Evolutionary conservation across 2,888 invertebrate species (phyloP), one percentile per base, ranked within the genome.

Genomic region (Argyresthia goedartella): DNA sequence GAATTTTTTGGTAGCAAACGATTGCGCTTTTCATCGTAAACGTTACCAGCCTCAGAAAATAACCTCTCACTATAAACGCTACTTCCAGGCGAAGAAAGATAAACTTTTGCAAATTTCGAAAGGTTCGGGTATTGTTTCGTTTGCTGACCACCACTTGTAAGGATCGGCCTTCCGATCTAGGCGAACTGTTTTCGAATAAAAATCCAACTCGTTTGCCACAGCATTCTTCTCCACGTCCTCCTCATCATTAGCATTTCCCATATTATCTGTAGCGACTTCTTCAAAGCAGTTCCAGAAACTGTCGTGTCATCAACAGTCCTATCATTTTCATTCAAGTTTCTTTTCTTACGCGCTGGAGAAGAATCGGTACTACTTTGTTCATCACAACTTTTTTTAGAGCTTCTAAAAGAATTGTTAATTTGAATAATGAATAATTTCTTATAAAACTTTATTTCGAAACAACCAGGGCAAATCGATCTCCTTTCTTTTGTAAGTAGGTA

Each of bases 261-360:
- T 56, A 56, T 62, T 59, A 57, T 57, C 57, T 54, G 46, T 57
- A 53, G 60, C 36, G 36, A 36, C 59, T 58, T 62, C 60, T 13
- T 60, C 56, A 59, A 59, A 61, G 52, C 60, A 61, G 54, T 59
- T 56, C 59, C 59, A 60, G 52, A 61, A 60, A 57, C 54, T 60
- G 58, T 62, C 54, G 51, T 59, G 58, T 57, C 53, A 55, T 59
- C 56, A 57, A 58, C 8, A 44, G 56, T 56, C 47, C 10, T 52
- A 50, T 55, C 57, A 57, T 56, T 61, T 55, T 57, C 60, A 53
- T 59, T 55, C 56, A 53, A 56, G 53, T 56, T 57, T 57, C 48
- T 57, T 57, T 55, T 60, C 53, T 55, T 59, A 55, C 54, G 54
- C 13, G 9, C 8, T 59, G 60, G 57, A 58, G 60, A 55, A 56